Evolutionary conservation across 1,140 invertebrate species (phyloP), one percentile per base, ranked within the genome.

Genomic region (Schlechtendalia chinensis): DNA sequence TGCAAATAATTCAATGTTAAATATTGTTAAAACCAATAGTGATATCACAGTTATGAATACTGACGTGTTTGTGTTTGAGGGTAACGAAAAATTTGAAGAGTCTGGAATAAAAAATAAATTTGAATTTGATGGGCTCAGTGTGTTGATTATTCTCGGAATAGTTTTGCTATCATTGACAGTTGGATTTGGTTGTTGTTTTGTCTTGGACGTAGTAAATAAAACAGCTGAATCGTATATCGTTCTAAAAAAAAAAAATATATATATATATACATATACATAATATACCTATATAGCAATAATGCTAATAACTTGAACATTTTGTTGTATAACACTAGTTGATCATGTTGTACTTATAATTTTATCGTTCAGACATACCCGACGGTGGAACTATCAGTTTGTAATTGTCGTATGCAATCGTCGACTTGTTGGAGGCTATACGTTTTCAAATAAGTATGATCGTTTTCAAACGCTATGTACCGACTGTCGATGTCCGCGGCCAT

Each of bases 361-460:
- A 12, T 50, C 14, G 12, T 50, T 39, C 32, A n/a, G 10, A 71
- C 67, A 53, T 53, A 72, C 69, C 12, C 24, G 53, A n/a, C 11
- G 3, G 50, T 53, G 16, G 69, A 54, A 54, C 29, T 29, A 2
- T 4, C 50, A 14, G 50, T 27, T 50, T 53, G 14, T 17, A 45
- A 45, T 2, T 27, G 47, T 53, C 29, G 58, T 50, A 17, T 6
- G 39, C 39, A 10, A 6, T 59, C 16, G 5, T 27, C 4, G 8
- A 39, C 0, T 14, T n/a, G 6, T 10, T 10, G 24, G 32, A 39
- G 32, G 32, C 22, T 17, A 3, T 1, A n/a, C 24, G 75, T 79
- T 79, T 79, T 79, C 22, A 63, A 79, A 50, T 79, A 79, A 0
- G 58, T 50, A 12, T 79, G 75, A 63, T 79, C 75, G 8, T 79